phyloP scores from a whole-genome alignment of 37 sponge, comb jelly and placozoan species.

The Sycon ciliatum region DNA sequence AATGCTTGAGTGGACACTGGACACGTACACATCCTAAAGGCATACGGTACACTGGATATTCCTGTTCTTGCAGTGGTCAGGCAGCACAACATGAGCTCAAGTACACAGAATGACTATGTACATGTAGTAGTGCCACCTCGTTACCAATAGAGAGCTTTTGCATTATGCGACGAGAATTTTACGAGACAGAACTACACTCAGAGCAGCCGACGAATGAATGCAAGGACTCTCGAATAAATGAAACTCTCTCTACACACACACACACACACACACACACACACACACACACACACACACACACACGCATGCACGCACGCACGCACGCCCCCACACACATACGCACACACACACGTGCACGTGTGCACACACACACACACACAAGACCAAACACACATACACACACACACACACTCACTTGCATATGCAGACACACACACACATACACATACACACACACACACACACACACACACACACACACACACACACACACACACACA shows the following conservation, averaged over 20 bases:
- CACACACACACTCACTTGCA: background rate
- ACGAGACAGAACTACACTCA: no score
- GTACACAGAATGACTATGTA: no score
- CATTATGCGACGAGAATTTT: no score
- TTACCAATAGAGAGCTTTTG: no score
- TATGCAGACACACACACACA: no score
- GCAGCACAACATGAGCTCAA: no score
- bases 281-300: slow-evolving; percentile 5
- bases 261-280: slow-evolving; percentile 5
- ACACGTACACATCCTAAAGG: no score
- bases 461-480: background rate
- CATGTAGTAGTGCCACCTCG: no score
- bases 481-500: slow-evolving; percentile 25
- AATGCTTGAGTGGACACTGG: no score
- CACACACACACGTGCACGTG: background rate
- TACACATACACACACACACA: background rate
- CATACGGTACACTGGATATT: no score
- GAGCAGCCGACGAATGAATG: no score
- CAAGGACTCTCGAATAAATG: background rate
- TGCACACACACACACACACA: background rate
- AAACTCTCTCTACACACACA: background rate
- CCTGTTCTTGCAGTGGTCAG: no score
- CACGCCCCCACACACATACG: background rate
- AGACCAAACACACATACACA: background rate
- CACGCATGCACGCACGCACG: background rate